Conservation (phyloP, 2,113 vertebrate species). For the Alexandromys fortis region DNA sequence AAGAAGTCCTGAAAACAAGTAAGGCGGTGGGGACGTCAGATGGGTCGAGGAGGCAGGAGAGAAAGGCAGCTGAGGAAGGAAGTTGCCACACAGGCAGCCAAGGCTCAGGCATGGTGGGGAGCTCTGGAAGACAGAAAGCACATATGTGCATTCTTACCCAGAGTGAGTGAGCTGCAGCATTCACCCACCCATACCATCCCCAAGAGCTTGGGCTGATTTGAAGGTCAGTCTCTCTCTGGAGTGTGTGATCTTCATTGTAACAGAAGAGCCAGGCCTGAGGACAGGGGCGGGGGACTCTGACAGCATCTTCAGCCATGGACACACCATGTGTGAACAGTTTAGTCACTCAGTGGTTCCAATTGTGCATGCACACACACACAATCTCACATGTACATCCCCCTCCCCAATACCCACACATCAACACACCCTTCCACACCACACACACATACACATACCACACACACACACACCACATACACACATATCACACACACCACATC, state of each 20-base stretch:
- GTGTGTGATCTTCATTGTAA: background rate
- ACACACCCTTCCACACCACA: background rate
- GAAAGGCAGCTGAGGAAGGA: background rate
- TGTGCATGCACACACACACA: background rate
- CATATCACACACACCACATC: no score
- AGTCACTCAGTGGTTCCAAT: background rate
- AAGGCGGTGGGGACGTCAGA: background rate
- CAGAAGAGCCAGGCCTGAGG: background rate
- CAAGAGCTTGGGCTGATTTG: background rate
- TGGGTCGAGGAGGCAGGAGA: background rate
- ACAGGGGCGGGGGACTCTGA: no score
- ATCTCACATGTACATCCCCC: no score
- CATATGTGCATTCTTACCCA: background rate
- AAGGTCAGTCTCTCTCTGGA: background rate
- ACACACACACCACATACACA: no score
- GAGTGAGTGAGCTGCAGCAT: background rate
- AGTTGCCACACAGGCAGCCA: background rate
- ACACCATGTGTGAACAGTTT: background rate
- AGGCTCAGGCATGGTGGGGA: background rate
- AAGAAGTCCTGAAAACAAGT: background rate
- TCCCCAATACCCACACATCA: background rate
- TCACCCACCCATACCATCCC: background rate
- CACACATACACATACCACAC: background rate
- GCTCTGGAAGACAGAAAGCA: background rate
- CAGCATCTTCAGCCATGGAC: background rate